phyloP scores from a whole-genome alignment of 1,140 invertebrate species.

The Acromyrmex heyeri region DNA sequence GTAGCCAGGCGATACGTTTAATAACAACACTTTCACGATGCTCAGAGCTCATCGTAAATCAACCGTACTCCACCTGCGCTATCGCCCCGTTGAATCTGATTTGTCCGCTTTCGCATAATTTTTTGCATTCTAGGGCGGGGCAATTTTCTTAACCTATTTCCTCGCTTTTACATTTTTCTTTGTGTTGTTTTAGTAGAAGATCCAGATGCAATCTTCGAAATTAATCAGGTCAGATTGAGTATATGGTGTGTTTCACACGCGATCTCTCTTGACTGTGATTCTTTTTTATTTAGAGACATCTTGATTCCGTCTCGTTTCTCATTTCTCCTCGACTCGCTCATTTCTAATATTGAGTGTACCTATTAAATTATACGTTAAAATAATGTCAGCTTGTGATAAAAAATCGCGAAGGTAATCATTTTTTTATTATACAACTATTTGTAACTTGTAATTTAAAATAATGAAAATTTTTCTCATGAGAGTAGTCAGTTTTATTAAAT shows the following conservation, averaged over 20 bases:
- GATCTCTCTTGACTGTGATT: neutral
- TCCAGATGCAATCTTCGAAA: neutral
- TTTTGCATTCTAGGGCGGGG: slow-evolving; percentile 2
- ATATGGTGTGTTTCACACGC: neutral
- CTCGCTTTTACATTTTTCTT: slow-evolving; percentile 3
- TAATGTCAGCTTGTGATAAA: neutral
- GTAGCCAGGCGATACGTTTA: slow-evolving; percentile 35
- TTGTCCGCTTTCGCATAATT: slow-evolving; percentile 47
- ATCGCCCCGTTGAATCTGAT: slow-evolving; percentile 28
- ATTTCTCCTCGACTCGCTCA: neutral
- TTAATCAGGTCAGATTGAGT: slow-evolving; percentile 19
- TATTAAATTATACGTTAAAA: neutral
- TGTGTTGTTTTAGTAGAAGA: neutral
- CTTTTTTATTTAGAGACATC: neutral
- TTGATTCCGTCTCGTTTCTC: neutral
- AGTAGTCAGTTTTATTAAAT: neutral
- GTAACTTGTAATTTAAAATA: neutral
- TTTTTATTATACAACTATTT: neutral
- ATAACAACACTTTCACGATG: slow-evolving; percentile 59
- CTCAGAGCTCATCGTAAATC: slow-evolving; percentile 37
- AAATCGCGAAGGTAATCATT: neutral
- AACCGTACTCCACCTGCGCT: slow-evolving; percentile 53
- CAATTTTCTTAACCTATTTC: slow-evolving; percentile 28
- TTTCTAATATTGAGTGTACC: neutral
- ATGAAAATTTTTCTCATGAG: neutral